phyloP scores from a whole-genome alignment of 37 sponge, comb jelly and placozoan species.

The Beroe forskalii region DNA sequence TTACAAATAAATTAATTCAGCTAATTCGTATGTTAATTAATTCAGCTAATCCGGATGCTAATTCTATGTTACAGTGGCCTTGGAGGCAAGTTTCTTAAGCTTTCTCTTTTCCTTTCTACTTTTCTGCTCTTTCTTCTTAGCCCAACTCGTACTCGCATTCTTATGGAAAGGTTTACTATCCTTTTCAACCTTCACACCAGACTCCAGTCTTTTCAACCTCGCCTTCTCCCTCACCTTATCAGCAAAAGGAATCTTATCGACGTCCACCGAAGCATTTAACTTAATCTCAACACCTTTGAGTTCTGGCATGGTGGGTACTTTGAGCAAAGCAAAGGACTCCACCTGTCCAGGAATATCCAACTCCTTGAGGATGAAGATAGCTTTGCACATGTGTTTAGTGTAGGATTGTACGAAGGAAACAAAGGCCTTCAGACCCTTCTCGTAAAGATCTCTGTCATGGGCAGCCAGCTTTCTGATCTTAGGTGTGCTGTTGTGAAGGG shows the following conservation, averaged over 20 bases:
- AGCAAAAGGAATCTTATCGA: background rate
- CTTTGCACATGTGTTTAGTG: slow-evolving; percentile 88
- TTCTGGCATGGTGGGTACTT: slow-evolving; percentile 93
- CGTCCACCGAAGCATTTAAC: background rate
- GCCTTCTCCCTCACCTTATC: slow-evolving; percentile 52
- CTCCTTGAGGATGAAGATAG: slow-evolving; percentile 87
- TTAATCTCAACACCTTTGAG: slow-evolving; percentile 66
- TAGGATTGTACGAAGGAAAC: slow-evolving; percentile 94
- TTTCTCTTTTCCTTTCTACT: slow-evolving; percentile 36
- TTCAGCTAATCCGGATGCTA: too few relatives aligned
- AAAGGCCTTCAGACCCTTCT: slow-evolving; percentile 85
- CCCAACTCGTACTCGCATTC: background rate
- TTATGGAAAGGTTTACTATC: background rate
- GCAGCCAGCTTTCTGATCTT: slow-evolving; percentile 62
- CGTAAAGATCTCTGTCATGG: slow-evolving; percentile 72
- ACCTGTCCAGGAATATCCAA: slow-evolving; percentile 81
- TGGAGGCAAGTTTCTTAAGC: background rate
- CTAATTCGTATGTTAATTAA: too few relatives aligned
- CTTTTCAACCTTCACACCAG: background rate
- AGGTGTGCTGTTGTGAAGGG: slow-evolving; percentile 7
- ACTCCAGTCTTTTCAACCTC: slow-evolving; percentile 53
- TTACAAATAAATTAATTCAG: too few relatives aligned
- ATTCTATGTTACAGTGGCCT: background rate
- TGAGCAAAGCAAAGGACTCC: slow-evolving; percentile 80
- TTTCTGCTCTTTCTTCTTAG: slow-evolving; percentile 62